Evolutionary conservation across 2,888 invertebrate genomes (phyloP), one percentile per base, ranked within the genome.

Genomic region (Ophion obscuratus): DNA sequence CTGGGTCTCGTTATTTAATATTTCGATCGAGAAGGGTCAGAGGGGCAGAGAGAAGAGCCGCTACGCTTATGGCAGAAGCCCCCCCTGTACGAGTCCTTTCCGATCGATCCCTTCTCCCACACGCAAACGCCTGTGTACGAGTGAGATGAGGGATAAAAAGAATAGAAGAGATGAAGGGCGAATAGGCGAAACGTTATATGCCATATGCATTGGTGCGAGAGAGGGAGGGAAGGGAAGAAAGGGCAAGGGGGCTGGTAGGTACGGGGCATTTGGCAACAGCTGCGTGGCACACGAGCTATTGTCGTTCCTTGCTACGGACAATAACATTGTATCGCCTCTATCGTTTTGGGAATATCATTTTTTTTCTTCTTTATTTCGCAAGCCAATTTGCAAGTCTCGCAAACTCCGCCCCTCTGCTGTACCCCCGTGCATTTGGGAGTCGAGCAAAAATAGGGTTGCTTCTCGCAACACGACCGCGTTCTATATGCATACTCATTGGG

Each of bases 1-100:
- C 86, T 78, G 84, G 86, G 87, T 88, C 88, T 84, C 87, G 89
- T 89, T 89, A 90, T 91, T 91, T 91, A 92, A 92, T 92, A 92
- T 91, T 91, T 92, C 90, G 90, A 92, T 92, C 89, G 90, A 84
- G 64, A 86, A 31, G 75, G 66, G 70, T 59, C 40, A 47, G 59
- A 27, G 70, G 53, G 78, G 67, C 70, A 47, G 17, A 27, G 27
- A 85, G 81, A 87, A 59, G 36, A 27, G 31, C 27, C 5, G 17
- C 83, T 82, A 82, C 87, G 77, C 82, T 80, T 71, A 62, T 76
- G 61, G 75, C 66, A 59, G 66, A 57, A 81, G 83, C 31, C 53
- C 74, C 79, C 71, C 31, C 66, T 76, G 73, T 77, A 86, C 66
- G 68, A 81, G 88, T 89, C 88, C 84, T 90, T 89, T 90, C 91